Percentiles rank a stretch among this genome's conserved stretches.
phyloP scores from a whole-genome alignment of 2,797 vertebrate species.

The Salarias fasciatus region DNA sequence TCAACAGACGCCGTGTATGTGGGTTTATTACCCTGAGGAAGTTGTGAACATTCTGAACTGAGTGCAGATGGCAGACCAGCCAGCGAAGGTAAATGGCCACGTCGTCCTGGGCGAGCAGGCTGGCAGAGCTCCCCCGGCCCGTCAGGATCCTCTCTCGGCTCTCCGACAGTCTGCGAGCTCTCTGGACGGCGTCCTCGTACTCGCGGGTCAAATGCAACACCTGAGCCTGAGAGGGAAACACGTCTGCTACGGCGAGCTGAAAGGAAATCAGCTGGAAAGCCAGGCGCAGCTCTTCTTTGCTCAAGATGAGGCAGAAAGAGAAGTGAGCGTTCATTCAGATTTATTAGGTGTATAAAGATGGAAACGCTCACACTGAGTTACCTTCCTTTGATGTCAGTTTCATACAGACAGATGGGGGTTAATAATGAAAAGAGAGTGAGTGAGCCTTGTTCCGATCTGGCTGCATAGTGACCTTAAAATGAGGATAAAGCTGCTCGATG shows the following conservation, averaged over 20 bases:
- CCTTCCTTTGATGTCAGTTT: no score
- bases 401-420: no score
- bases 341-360: no score
- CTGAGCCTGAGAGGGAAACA: constrained; percentile 50
- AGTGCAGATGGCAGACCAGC: constrained; percentile 82
- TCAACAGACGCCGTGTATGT: neutral
- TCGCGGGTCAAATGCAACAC: constrained; percentile 75
- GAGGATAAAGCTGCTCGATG: constrained; percentile 77
- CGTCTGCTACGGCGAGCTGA: no score
- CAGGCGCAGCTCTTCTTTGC: no score
- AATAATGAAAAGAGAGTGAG: no score
- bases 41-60: constrained; percentile 72
- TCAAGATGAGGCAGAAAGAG: no score
- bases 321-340: no score
- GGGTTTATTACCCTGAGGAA: constrained; percentile 77
- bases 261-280: no score
- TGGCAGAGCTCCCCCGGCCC: constrained; percentile 59
- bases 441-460: neutral
- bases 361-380: no score
- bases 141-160: constrained; percentile 75
- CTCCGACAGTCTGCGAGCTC: constrained; percentile 77
- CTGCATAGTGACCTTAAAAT: constrained; percentile 71
- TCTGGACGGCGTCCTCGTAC: constrained; percentile 77
- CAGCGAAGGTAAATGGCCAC: constrained; percentile 79
- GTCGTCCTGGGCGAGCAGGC: constrained; percentile 76